Evolutionary conservation across 2,888 invertebrate species (phyloP).

Genomic region (Ditula angustiorana): DNA sequence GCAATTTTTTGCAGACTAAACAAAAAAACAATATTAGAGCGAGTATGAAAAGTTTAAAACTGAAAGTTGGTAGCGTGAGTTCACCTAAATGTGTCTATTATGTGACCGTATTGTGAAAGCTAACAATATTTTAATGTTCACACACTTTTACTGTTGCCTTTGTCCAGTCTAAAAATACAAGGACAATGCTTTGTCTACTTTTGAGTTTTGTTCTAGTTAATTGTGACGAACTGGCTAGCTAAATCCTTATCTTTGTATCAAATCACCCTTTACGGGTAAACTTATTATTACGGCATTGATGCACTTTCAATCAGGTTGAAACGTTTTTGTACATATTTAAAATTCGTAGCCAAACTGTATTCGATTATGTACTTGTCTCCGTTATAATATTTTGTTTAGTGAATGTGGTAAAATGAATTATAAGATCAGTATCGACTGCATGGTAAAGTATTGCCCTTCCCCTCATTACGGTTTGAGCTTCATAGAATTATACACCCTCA

Average conservation of each 20-base stretch:
- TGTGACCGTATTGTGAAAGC: conserved; percentile 8
- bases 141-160: conserved; percentile 18
- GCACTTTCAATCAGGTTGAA: too few species aligned
- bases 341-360: too few species aligned
- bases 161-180: conserved; percentile 13
- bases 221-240: neutral
- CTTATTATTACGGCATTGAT: too few species aligned
- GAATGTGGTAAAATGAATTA: too few species aligned
- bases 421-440: too few species aligned
- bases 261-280: too few species aligned
- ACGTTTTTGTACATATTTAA: too few species aligned
- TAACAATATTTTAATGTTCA: conserved; percentile 15
- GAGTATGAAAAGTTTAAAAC: conserved; percentile 10
- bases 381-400: too few species aligned
- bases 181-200: neutral
- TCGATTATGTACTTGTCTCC: too few species aligned
- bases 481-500: conserved; percentile 9
- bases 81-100: conserved; percentile 11
- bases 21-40: neutral
- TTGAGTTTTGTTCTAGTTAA: neutral
- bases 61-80: conserved; percentile 12
- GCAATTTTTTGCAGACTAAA: neutral
- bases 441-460: too few species aligned
- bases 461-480: neutral
- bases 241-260: too few species aligned